Conservation (phyloP, 2,113 vertebrate species). For the Podiceps cristatus region DNA sequence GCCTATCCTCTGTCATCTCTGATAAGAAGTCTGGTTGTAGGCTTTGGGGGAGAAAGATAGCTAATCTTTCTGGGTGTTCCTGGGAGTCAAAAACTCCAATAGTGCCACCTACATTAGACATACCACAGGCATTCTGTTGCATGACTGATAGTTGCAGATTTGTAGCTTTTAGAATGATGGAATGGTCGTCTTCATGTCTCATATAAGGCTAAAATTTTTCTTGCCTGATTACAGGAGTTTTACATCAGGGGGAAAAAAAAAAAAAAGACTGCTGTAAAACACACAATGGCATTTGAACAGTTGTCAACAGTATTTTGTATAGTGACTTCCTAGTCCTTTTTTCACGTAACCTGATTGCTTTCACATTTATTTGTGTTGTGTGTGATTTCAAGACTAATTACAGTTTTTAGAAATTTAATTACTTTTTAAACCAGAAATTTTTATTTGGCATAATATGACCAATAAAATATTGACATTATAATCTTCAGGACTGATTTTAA, state of each 20-base stretch:
- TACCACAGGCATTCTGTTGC: background rate
- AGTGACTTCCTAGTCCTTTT: background rate
- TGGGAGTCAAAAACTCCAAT: background rate
- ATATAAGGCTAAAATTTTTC: background rate
- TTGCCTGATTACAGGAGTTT: background rate
- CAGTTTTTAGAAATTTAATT: background rate
- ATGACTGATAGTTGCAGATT: background rate
- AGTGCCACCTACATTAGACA: background rate
- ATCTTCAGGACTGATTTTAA: background rate
- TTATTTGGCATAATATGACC: background rate
- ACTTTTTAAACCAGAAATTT: background rate
- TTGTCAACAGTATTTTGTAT: background rate
- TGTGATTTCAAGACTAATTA: background rate
- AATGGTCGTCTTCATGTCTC: background rate
- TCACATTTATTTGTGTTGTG: background rate
- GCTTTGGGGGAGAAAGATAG: background rate
- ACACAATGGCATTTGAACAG: background rate
- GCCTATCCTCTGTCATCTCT: background rate
- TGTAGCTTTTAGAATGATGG: background rate
- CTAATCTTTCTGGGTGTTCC: background rate
- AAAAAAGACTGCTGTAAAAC: background rate
- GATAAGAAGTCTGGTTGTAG: fast-evolving
- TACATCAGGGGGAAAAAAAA: background rate
- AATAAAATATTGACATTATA: background rate
- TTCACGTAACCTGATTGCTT: background rate